A percentile compares a stretch with the other conserved stretches of the same genome.
Evolutionary conservation across 2,888 invertebrate genomes (phyloP).

Genomic region (Volucella zonaria): DNA sequence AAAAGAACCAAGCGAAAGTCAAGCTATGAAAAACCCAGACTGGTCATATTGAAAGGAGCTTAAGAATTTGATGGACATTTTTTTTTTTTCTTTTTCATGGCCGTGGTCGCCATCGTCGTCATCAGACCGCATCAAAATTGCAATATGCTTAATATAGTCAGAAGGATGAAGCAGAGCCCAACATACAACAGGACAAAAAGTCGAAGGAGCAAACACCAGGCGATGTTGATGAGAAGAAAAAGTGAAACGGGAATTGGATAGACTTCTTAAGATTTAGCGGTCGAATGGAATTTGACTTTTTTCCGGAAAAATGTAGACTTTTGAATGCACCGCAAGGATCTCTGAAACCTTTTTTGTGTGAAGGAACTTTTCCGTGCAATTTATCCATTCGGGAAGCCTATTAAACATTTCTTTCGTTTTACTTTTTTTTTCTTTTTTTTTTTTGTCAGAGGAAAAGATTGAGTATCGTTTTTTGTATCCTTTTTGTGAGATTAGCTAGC

Average conservation of each 20-base stretch:
- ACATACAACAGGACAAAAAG: not conserved
- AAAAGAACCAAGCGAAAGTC: constrained; percentile 30
- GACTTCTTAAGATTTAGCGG: constrained; percentile 31
- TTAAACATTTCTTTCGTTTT: constrained; percentile 16
- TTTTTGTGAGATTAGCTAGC: constrained; percentile 25
- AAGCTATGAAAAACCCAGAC: not conserved
- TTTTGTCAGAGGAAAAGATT: not conserved
- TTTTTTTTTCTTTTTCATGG: constrained; percentile 47
- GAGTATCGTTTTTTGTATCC: not conserved
- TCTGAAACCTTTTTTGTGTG: constrained; percentile 1
- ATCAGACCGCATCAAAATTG: constrained; percentile 69
- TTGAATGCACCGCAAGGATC: constrained; percentile 19
- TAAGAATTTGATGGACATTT: constrained; percentile 63
- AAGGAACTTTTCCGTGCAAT: not conserved
- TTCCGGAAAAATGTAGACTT: not conserved
- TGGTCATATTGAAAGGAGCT: constrained; percentile 50
- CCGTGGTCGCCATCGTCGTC: constrained; percentile 56
- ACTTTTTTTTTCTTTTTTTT: too few species aligned
- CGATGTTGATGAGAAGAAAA: constrained; percentile 10
- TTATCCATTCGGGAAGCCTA: constrained; percentile 40
- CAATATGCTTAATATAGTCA: constrained; percentile 65
- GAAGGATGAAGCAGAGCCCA: not conserved
- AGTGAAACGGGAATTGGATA: constrained; percentile 31
- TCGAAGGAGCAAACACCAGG: not conserved
- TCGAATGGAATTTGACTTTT: constrained; percentile 23